Base-by-base conservation (phyloP, 1,140 invertebrate species). In the Drosophila tsacasi region DNA sequence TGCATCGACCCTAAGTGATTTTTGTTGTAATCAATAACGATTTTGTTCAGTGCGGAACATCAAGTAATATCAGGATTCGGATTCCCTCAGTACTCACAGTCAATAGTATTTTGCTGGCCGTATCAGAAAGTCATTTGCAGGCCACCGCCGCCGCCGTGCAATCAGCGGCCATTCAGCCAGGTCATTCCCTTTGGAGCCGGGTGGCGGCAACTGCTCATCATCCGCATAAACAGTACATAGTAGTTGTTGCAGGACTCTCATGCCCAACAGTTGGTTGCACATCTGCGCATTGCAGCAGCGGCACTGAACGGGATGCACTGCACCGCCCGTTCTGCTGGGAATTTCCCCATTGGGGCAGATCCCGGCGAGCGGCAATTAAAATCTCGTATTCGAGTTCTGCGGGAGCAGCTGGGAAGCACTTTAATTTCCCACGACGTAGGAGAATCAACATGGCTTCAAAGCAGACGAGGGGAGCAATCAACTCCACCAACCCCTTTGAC, bases 211-310 rank as follows among this genome's bases (percentile, higher is more conserved):
- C 57, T 32, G 30, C 55, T 76, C 74, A 25, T 68, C 75, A 69
- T 40, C 63, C 61, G 57, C 62, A 62, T 62, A 44, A 62, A 32
- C 30, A 40, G 32, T 2, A 2, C 3, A 8, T 64, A 39, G 58
- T 52, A 47, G n/a, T 23, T 19, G n/a, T 10, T 19, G 62, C 66
- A 23, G 67, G 30, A 32, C 47, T 55, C 57, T 57, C 61, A 75
- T 63, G 68, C 71, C 72, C 83, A 87, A 87, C 83, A 87, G 83
- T 87, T 87, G 83, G 83, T 87, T 87, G 80, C 67, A 79, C 67
- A 87, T 66, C 76, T 77, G 83, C 66, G 62, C 75, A 60, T 58
- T 66, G 63, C 57, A 52, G 47, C 40, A 44, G 6, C n/a, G 15
- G 25, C 9, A 15, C 25, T 5, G 61, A 19, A 55, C 15, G 35